Conservation (phyloP, 2,888 invertebrate genomes). For the Chrysolina oricalcia region DNA sequence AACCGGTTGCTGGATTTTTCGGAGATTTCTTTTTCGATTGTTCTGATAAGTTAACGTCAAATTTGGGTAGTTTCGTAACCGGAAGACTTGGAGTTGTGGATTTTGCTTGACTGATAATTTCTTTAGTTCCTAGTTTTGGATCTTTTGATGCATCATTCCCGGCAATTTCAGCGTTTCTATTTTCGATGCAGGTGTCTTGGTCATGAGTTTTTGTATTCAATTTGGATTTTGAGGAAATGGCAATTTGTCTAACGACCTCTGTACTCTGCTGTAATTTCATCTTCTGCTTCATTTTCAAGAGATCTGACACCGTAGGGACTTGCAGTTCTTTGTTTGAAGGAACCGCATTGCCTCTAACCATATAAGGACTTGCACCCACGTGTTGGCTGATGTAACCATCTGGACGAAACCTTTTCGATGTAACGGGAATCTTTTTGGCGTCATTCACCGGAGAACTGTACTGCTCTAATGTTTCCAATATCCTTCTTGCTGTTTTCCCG, state of each 20-base stretch:
- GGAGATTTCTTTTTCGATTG: slow-evolving; percentile 15
- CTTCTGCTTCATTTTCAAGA: slow-evolving; percentile 77
- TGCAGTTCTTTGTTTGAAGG: slow-evolving; percentile 72
- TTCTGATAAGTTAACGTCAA: slow-evolving; percentile 71
- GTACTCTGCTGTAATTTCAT: slow-evolving; percentile 77
- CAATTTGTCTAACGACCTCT: slow-evolving; percentile 77
- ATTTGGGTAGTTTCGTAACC: slow-evolving; percentile 75
- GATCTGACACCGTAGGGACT: slow-evolving; percentile 78
- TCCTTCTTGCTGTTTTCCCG: slow-evolving; percentile 84
- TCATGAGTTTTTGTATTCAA: slow-evolving; percentile 60
- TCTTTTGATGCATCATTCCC: neutral
- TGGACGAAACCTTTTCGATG: slow-evolving; percentile 62
- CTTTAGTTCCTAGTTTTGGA: neutral
- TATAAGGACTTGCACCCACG: slow-evolving; percentile 66
- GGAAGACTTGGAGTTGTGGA: slow-evolving; percentile 66
- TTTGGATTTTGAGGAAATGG: slow-evolving; percentile 74
- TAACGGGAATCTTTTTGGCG: slow-evolving; percentile 83
- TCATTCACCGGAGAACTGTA: slow-evolving; percentile 87
- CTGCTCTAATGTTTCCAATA: slow-evolving; percentile 86
- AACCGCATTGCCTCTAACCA: slow-evolving; percentile 56
- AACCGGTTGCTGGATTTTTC: slow-evolving; percentile 28
- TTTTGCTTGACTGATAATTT: neutral
- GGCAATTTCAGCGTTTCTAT: neutral
- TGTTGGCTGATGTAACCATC: slow-evolving; percentile 62
- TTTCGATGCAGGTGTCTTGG: slow-evolving; percentile 57